A percentile compares a stretch with the other conserved stretches of the same genome.
phyloP scores from a whole-genome alignment of 2,113 vertebrate genomes.

The Rousettus leschenaultii region DNA sequence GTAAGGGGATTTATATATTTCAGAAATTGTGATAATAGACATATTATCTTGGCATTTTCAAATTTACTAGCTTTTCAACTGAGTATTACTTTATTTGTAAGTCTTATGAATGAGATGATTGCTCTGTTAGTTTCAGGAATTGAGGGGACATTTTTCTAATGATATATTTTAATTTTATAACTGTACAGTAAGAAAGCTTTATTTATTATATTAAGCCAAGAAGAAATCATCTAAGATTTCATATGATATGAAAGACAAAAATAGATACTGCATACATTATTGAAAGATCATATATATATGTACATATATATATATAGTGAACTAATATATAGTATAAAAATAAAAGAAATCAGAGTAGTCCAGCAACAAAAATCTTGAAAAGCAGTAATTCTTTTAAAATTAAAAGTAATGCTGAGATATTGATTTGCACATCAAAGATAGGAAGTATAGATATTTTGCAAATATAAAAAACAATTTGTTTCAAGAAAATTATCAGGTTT shows the following conservation, averaged over 20 bases:
- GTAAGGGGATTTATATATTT: not conserved
- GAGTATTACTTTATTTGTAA: not conserved
- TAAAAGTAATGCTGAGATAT: not conserved
- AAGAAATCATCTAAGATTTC: not conserved
- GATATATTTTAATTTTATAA: not conserved
- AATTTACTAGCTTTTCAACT: not conserved
- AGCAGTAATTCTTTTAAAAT: not conserved
- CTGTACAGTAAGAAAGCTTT: not conserved
- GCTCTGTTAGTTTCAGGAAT: not conserved
- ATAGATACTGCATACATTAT: not conserved
- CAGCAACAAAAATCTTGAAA: not conserved
- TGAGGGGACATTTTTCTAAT: not conserved
- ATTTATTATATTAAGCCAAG: not conserved
- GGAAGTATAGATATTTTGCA: not conserved
- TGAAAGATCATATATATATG: not conserved
- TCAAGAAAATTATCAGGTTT: not conserved
- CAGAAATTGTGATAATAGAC: not conserved
- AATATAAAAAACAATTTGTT: not conserved
- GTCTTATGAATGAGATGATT: not conserved
- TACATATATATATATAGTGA: not conserved
- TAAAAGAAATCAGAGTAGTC: not conserved
- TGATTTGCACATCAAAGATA: slow-evolving; percentile 24
- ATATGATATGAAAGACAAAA: slow-evolving; percentile 6
- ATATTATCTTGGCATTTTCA: not conserved
- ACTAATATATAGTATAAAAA: not conserved